phyloP scores from a whole-genome alignment of 2,113 vertebrate genomes.

The Tychaedon coryphoeus region DNA sequence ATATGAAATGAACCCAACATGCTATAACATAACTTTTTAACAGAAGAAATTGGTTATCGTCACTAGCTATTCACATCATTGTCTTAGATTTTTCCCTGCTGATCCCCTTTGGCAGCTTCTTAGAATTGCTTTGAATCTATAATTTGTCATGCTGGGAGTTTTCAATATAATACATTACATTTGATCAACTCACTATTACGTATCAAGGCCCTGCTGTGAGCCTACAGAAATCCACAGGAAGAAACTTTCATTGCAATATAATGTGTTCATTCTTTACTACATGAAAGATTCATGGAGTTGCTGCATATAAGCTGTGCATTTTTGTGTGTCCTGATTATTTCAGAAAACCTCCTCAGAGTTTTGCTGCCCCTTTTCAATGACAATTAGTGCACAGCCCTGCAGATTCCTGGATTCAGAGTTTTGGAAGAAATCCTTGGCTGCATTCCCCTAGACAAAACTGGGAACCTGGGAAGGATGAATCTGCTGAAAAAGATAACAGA shows the following conservation, averaged over 20 bases:
- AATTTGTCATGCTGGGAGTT: background rate
- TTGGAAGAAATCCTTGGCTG: background rate
- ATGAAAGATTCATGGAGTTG: background rate
- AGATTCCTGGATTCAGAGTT: background rate
- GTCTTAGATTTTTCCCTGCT: background rate
- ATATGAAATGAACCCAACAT: background rate
- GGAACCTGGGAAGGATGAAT: background rate
- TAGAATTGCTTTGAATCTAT: background rate
- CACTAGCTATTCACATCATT: background rate
- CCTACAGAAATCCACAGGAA: background rate
- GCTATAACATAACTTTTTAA: background rate
- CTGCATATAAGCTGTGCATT: background rate
- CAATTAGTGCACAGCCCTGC: background rate
- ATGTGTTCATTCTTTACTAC: background rate
- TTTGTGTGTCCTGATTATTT: background rate
- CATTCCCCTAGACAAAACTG: background rate
- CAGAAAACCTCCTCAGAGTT: background rate
- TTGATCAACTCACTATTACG: background rate
- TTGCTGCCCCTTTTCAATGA: background rate
- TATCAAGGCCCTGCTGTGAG: background rate
- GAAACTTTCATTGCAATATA: background rate
- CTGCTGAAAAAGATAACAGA: background rate
- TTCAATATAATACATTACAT: background rate
- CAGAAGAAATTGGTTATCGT: background rate
- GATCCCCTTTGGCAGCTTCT: background rate